These are phyloP conservation scores for Cyanoderma ruficeps DNA, from an alignment of 2,113 vertebrate species.

Conservation along the genomic window DNA sequence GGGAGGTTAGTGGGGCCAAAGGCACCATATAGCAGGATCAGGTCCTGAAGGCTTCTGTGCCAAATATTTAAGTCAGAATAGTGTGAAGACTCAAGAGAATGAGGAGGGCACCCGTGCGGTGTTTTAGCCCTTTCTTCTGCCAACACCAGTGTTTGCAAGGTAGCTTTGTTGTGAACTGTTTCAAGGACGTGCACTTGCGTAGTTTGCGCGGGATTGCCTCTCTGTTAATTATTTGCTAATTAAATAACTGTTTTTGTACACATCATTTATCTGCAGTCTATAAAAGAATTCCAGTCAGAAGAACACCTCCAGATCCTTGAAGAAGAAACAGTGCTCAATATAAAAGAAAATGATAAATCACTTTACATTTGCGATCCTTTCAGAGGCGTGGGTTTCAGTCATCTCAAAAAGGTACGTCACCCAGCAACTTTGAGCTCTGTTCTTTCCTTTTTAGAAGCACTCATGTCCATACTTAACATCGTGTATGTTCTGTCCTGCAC, in stretches of 20 bases:
- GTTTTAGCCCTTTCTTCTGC: background rate
- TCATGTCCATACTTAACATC: fast-evolving
- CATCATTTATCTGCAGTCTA: slow-evolving; percentile 78
- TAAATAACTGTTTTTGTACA: background rate
- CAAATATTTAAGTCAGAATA: background rate
- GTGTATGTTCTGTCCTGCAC: background rate
- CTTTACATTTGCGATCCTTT: slow-evolving; percentile 93
- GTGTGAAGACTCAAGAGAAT: background rate
- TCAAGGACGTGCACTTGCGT: background rate
- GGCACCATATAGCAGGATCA: background rate
- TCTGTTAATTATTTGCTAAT: background rate
- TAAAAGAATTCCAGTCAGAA: slow-evolving; percentile 92
- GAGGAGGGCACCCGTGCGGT: fast-evolving
- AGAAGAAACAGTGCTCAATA: slow-evolving; percentile 78
- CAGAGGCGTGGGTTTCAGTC: slow-evolving; percentile 80
- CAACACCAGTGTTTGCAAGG: fast-evolving
- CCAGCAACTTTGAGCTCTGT: background rate
- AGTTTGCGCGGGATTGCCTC: background rate
- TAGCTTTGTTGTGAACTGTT: background rate
- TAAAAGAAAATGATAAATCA: slow-evolving; percentile 89
- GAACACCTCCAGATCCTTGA: slow-evolving; percentile 86
- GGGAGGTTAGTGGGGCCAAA: background rate
- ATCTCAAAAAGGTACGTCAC: slow-evolving; percentile 86
- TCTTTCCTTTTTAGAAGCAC: background rate
- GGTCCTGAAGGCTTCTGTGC: background rate